Evolutionary conservation across 92 coral and sea anemone species (phyloP), one percentile per base, ranked within the genome.

Genomic region (Epizoanthus fatuus): DNA sequence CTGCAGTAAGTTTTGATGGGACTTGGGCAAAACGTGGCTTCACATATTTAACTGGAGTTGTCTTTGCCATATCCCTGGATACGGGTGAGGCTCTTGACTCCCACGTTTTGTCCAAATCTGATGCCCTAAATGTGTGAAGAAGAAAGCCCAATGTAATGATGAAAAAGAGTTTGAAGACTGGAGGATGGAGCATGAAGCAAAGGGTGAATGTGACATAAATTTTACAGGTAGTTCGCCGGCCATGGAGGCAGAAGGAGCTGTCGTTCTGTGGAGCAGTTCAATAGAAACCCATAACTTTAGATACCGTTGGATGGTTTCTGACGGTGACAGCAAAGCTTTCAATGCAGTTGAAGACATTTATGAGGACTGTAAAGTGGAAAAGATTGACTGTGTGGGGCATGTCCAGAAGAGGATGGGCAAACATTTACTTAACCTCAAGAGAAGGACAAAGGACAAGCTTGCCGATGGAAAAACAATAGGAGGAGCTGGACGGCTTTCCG

Each of bases 321-420:
- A 91, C 82, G 94, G 94, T 3, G 88, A 86, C 73, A 91, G 91
- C 60, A 86, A 86, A 67, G 93, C 91, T 13, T 83, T 73, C 54
- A 86, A 64, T 52, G 54, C 91, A 12, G 91, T 86, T 8, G 62
- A 89, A 89, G 38, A 78, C 1, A 83, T 75, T n/a, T 91, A 91
- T 68, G 72, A 55, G 13, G 83, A 59, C 22, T 56, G 64, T 57
- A 83, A 39, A 16, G 91, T 91, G n/a, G 91, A 87, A 83, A 91
- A 87, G 63, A 35, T 72, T 60, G 91, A 86, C 70, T 91, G 83
- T 91, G 91, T 86, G 35, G 90, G 90, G 9, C 93, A 90, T 78
- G 89, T 83, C 42, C 86, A 91, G 35, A 91, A 87, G 62, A 72
- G 85, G 54, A 83, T 91, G 86, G 91, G 91, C 13, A 86, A 91